phyloP scores from a whole-genome alignment of 2,113 vertebrate genomes.

The Strigops habroptila region DNA sequence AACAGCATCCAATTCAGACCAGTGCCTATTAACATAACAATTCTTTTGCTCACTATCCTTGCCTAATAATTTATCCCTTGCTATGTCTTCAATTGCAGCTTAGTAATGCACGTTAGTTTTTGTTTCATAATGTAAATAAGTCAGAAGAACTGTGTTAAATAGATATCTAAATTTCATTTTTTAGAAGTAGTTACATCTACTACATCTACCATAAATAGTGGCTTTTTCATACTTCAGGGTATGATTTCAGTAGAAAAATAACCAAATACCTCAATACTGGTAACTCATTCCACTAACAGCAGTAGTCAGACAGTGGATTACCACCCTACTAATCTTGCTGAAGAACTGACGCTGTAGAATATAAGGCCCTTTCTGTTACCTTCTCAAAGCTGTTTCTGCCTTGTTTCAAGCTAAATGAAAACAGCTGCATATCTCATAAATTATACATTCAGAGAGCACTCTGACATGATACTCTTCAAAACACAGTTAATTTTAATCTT shows the following conservation, averaged over 20 bases:
- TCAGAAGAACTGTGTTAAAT: not conserved
- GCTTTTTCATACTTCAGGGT: not conserved
- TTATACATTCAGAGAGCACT: not conserved
- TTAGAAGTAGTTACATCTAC: not conserved
- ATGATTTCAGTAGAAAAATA: not conserved
- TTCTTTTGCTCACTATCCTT: not conserved
- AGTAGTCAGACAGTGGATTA: not conserved
- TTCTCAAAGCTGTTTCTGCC: not conserved
- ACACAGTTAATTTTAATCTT: conserved; percentile 47
- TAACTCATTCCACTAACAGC: not conserved
- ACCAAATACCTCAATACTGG: not conserved
- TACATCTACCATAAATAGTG: not conserved
- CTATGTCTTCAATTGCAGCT: not conserved
- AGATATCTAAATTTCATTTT: not conserved
- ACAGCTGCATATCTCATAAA: conserved; percentile 18
- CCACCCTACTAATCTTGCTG: not conserved
- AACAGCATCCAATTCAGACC: not conserved
- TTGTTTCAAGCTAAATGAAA: not conserved
- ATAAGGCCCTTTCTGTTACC: not conserved
- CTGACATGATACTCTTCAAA: not conserved
- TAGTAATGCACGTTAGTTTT: not conserved
- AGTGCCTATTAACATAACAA: not conserved
- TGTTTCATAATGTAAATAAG: not conserved
- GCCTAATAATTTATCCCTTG: not conserved
- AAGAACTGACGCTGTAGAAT: not conserved